These are phyloP conservation scores for Phrynocephalus forsythii DNA, from an alignment of 2,797 vertebrate species.

Conservation along the genomic window DNA sequence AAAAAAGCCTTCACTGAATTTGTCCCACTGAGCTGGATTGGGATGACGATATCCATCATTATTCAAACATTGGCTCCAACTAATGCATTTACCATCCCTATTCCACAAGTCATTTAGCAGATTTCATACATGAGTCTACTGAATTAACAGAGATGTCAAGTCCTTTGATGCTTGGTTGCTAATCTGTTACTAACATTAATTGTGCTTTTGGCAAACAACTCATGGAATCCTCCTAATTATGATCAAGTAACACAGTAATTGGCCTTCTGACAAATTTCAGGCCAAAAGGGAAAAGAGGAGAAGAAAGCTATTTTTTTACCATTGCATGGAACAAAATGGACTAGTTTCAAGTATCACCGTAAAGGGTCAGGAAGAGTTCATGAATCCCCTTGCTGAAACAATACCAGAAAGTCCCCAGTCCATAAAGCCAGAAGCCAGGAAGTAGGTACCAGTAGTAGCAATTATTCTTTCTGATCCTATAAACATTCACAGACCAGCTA, in stretches of 20 bases:
- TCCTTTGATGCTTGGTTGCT: not conserved
- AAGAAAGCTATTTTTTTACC: constrained; percentile 43
- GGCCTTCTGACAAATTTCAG: constrained; percentile 45
- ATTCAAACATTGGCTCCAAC: not conserved
- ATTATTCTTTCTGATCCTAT: not conserved
- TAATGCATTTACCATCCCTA: not conserved
- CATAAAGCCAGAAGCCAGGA: constrained; percentile 10
- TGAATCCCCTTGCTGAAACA: constrained; percentile 16
- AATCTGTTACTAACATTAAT: not conserved
- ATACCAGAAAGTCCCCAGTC: constrained; percentile 35
- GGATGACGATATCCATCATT: not conserved
- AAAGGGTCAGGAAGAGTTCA: constrained; percentile 63
- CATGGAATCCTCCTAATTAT: constrained; percentile 13
- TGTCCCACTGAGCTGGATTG: not conserved
- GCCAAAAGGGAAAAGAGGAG: constrained; percentile 1
- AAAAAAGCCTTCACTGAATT: not conserved
- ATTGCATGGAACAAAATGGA: constrained; percentile 52
- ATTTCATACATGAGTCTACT: not conserved
- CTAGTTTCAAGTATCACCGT: constrained; percentile 40
- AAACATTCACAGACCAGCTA: constrained; percentile 5
- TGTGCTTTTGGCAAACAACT: not conserved
- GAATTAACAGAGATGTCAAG: not conserved
- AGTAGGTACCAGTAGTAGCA: not conserved
- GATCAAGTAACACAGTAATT: constrained; percentile 32
- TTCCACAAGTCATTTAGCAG: not conserved